phyloP scores from a whole-genome alignment of 1,140 invertebrate species.

The Calephelis virginiensis region DNA sequence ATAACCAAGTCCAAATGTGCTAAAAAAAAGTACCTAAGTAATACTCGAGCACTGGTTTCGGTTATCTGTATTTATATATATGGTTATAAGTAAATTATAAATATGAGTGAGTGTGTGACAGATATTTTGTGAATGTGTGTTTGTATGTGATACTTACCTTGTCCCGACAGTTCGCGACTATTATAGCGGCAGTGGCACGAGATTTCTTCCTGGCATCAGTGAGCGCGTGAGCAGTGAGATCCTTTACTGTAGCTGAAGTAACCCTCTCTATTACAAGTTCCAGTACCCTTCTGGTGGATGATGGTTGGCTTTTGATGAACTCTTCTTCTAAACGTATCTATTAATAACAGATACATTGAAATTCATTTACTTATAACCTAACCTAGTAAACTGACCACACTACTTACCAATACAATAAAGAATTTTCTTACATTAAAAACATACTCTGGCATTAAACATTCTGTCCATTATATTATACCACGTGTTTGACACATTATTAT shows the following conservation, averaged over 20 bases:
- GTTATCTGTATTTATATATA: not conserved
- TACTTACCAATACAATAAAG: too few relatives aligned
- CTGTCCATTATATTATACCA: too few relatives aligned
- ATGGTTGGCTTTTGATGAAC: constrained; percentile 56
- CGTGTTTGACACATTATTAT: too few relatives aligned
- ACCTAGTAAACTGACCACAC: too few relatives aligned
- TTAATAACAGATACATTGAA: not conserved
- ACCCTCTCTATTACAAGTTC: constrained; percentile 59
- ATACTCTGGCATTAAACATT: too few relatives aligned
- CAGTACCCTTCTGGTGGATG: constrained; percentile 51
- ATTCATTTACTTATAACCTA: too few relatives aligned
- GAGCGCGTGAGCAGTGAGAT: constrained; percentile 35
- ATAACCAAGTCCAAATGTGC: too few relatives aligned
- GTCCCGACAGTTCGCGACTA: constrained; percentile 21
- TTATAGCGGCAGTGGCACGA: constrained; percentile 22
- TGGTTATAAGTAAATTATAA: too few relatives aligned
- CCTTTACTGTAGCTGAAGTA: constrained; percentile 43
- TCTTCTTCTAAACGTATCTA: constrained; percentile 61
- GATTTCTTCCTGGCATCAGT: constrained; percentile 25
- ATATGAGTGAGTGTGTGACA: too few relatives aligned
- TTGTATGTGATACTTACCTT: constrained; percentile 19
- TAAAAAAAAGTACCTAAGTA: too few relatives aligned
- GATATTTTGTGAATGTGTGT: not conserved
- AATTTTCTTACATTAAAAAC: too few relatives aligned
- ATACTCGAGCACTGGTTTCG: too few relatives aligned